Conservation (phyloP, 2,888 invertebrate genomes). For the Ormyrus pomaceus region DNA sequence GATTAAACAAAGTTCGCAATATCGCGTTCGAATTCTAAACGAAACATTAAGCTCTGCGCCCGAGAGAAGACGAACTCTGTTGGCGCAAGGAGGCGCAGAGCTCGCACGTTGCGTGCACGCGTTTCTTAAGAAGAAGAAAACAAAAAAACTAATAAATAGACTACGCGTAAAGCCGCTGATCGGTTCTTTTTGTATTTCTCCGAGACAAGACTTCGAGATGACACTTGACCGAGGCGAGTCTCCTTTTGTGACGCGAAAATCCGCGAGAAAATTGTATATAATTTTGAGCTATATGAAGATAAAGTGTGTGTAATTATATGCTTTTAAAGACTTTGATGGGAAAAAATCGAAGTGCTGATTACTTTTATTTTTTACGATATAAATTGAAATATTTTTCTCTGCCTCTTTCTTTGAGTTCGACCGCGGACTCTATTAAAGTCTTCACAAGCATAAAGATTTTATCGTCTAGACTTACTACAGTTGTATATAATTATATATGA, state of each 20-base stretch:
- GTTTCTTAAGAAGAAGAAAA: neutral
- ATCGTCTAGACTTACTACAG: conserved; percentile 11
- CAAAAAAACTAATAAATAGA: neutral
- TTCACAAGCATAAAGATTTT: conserved; percentile 23
- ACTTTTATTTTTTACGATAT: too few relatives aligned
- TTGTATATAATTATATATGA: conserved; percentile 35
- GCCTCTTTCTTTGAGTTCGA: neutral
- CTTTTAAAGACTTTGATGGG: conserved; percentile 22
- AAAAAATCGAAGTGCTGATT: conserved; percentile 2
- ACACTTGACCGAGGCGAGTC: neutral
- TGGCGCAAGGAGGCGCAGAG: neutral
- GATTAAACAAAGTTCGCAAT: too few relatives aligned
- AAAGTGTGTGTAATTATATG: conserved; percentile 23
- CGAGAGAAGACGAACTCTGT: neutral
- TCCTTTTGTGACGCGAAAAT: conserved; percentile 1
- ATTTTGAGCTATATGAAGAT: conserved; percentile 7
- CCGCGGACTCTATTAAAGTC: neutral
- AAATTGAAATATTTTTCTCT: too few relatives aligned
- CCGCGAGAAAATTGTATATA: conserved; percentile 21
- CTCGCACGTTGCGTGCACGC: neutral
- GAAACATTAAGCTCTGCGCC: conserved; percentile 5
- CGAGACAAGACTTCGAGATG: conserved; percentile 12
- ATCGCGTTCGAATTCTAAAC: neutral
- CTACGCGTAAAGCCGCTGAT: neutral
- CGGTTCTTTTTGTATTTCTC: conserved; percentile 22